Evolutionary conservation across 2,888 invertebrate species (phyloP), one percentile per base, ranked within the genome.

Genomic region (Eupithecia dodoneata): DNA sequence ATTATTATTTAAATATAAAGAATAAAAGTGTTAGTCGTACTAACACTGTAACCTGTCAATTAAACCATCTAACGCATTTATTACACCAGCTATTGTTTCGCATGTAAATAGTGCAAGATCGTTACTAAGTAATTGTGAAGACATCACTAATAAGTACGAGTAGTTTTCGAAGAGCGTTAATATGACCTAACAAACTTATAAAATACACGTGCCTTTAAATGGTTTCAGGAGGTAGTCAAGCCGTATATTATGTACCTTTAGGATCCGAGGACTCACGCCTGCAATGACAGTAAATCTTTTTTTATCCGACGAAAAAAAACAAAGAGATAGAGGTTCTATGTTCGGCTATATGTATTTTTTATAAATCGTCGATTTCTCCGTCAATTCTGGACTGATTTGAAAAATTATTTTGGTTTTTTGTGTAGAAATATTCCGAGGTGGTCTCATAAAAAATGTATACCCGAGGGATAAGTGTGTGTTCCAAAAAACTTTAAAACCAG

Each of bases 31-130:
- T 63, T 30, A 55, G 55, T n/a, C 9, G 18, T 59, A 9, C n/a
- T 59, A 9, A 30, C 30, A 18, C 12, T 18, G 10, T 63, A 18
- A 30, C 30, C 63, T 30, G 63, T 30, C 12, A 63, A 63, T 30
- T 10, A 63, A 63, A 18, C 30, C 63, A 63, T 12, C 0, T 63
- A 18, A 18, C 3, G 30, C 30, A 30, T 30, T 59, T 59, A 59
- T 59, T 10, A 59, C 18, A 12, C 4, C 63, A 63, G 30, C 18
- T 63, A 18, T 30, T 30, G 63, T 63, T 63, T 63, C 30, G 63
- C 63, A 12, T 63, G 63, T 63, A 49, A 70, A 70, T 47, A 59
- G 70, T 71, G 74, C 47, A 70, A 74, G 41, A 70, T 70, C 59
- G 70, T 74, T 70, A 59, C 42, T n/a, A 70, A 13, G 42, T 2